Conservation (phyloP, 2,888 invertebrate species). For the Cantharis flavilabris region DNA sequence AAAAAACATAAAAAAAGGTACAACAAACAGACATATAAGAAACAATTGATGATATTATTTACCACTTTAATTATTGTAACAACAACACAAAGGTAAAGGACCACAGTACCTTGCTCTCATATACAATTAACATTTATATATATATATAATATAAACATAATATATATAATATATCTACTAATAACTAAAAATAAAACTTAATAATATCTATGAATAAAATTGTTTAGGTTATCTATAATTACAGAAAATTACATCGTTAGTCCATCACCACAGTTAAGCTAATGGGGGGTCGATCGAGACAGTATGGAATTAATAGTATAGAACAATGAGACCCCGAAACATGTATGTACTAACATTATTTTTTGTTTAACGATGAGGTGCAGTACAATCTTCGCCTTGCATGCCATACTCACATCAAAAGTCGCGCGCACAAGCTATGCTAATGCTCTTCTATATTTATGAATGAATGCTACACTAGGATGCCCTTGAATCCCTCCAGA, state of each 20-base stretch:
- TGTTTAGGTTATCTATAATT: slow-evolving; percentile 44
- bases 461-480: slow-evolving; percentile 46
- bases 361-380: slow-evolving; percentile 34
- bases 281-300: slow-evolving; percentile 34
- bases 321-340: slow-evolving; percentile 19
- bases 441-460: slow-evolving; percentile 31
- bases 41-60: slow-evolving; percentile 44
- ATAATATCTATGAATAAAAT: slow-evolving; percentile 36
- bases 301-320: slow-evolving; percentile 14
- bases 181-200: slow-evolving; percentile 47
- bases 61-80: slow-evolving; percentile 43
- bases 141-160: slow-evolving; percentile 41
- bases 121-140: slow-evolving; percentile 43
- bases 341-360: slow-evolving; percentile 25
- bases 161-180: slow-evolving; percentile 44
- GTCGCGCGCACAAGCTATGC: slow-evolving; percentile 38
- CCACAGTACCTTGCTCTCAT: slow-evolving; percentile 53
- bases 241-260: slow-evolving; percentile 53
- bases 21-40: slow-evolving; percentile 43
- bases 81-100: slow-evolving; percentile 46
- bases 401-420: slow-evolving; percentile 18
- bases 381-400: slow-evolving; percentile 31
- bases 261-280: slow-evolving; percentile 57
- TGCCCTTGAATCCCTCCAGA: slow-evolving; percentile 59
- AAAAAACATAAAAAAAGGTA: not conserved